Conservation (phyloP, 2,797 vertebrate species). For the Hipposideros larvatus region DNA sequence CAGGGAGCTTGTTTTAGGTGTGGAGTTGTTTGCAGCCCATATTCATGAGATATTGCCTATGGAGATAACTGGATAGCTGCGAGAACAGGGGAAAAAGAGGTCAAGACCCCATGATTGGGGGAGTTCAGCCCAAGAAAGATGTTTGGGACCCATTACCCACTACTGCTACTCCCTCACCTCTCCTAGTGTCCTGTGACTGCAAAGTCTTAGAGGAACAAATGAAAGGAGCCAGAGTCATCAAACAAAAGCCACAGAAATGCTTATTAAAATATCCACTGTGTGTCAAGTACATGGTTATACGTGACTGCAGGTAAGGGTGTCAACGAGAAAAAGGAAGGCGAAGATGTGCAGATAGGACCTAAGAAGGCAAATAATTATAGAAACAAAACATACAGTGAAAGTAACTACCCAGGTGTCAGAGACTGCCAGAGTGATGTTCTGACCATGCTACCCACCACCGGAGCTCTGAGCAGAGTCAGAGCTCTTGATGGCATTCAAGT, state of each 20-base stretch:
- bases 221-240: neutral
- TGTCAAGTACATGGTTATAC: rapidly evolving
- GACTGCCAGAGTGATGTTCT: neutral
- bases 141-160: no score
- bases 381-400: neutral
- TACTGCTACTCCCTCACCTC: neutral
- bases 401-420: neutral
- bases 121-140: neutral
- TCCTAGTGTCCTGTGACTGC: neutral
- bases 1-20: no score
- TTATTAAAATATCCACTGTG: neutral
- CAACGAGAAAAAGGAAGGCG: neutral
- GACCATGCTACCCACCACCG: rapidly evolving
- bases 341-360: neutral
- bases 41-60: neutral
- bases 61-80: neutral
- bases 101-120: no score
- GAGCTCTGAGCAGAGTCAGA: neutral
- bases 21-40: neutral
- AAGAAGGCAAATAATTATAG: neutral
- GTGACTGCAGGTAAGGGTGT: neutral
- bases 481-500: neutral
- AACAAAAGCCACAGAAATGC: neutral
- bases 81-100: neutral
- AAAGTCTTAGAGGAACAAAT: neutral